Conservation (phyloP, 37 sponge, comb jelly and placozoan species). For the Mnemiopsis leidyi region DNA sequence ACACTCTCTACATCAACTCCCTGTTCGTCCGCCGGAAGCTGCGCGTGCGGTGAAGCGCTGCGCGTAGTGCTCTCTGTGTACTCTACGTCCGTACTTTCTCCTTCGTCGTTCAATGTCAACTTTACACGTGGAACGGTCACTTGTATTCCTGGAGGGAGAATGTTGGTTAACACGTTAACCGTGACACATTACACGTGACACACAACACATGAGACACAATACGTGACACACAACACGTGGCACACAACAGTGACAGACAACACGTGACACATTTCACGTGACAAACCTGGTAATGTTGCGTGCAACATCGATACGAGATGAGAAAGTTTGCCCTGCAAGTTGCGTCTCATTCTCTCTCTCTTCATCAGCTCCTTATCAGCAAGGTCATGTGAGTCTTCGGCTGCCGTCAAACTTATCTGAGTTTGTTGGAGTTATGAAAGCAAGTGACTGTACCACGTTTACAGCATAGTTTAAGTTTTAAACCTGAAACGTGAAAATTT, state of each 20-base stretch:
- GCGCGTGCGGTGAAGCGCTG: conserved; percentile 2
- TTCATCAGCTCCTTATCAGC: conserved; percentile 52
- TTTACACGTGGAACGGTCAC: conserved; percentile 54
- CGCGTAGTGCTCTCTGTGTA: conserved; percentile 19
- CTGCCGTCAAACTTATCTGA: conserved; percentile 45
- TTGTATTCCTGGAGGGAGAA: conserved; percentile 28
- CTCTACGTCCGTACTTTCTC: conserved; percentile 40
- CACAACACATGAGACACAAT: not conserved
- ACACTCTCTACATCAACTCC: conserved; percentile 33
- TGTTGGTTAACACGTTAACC: too few relatives aligned
- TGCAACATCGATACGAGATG: conserved; percentile 57
- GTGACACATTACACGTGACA: not conserved
- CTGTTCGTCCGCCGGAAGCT: not conserved
- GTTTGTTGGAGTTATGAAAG: too few relatives aligned
- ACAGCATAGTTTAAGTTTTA: too few relatives aligned
- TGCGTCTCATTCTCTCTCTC: conserved; percentile 39
- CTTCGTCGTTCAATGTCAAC: conserved; percentile 34
- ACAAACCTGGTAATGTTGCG: conserved; percentile 54
- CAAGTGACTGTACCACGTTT: too few relatives aligned
- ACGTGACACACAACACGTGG: not conserved
- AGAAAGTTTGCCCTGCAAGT: conserved; percentile 46
- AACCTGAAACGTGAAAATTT: too few relatives aligned
- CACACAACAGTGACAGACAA: not conserved
- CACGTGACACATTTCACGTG: not conserved
- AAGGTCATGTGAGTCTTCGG: not conserved